phyloP scores from a whole-genome alignment of 1,140 invertebrate genomes.

The Halotydeus destructor region DNA sequence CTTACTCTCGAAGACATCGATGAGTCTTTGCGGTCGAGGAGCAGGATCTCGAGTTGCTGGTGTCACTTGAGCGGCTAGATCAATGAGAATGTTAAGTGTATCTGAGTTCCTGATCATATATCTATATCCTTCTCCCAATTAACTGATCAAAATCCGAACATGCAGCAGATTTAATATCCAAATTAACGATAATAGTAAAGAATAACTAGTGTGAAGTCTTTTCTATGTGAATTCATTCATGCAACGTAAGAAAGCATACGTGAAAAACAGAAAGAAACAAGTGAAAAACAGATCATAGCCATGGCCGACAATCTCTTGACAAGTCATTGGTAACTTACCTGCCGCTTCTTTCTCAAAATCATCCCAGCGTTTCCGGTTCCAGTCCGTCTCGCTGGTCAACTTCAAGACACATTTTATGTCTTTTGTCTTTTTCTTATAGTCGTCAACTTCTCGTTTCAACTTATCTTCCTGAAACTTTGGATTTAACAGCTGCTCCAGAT shows the following conservation, averaged over 20 bases:
- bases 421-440: slow-evolving; percentile 5
- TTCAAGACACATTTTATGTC: slow-evolving; percentile 31
- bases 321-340: slow-evolving; percentile 16
- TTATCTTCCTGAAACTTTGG: slow-evolving; percentile 5
- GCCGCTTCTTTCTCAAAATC: slow-evolving; percentile 5
- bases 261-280: not conserved
- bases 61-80: too few relatives aligned
- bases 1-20: not conserved
- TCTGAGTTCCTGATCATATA: too few relatives aligned
- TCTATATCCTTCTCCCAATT: too few relatives aligned
- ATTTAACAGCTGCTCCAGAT: slow-evolving; percentile 5
- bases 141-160: too few relatives aligned
- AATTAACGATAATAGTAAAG: not conserved
- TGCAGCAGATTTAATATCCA: too few relatives aligned
- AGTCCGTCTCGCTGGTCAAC: slow-evolving; percentile 70
- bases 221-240: not conserved
- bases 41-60: too few relatives aligned
- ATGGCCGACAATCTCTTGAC: slow-evolving; percentile 67
- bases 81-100: too few relatives aligned
- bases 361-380: slow-evolving; percentile 60
- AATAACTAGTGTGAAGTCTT: not conserved
- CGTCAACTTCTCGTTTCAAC: slow-evolving; percentile 5
- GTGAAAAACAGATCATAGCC: slow-evolving; percentile 49
- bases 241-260: not conserved
- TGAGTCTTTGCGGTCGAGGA: too few relatives aligned